These are phyloP conservation scores for Pyrgus malvae DNA, from an alignment of 2,888 invertebrate genomes.

Conservation along the genomic window DNA sequence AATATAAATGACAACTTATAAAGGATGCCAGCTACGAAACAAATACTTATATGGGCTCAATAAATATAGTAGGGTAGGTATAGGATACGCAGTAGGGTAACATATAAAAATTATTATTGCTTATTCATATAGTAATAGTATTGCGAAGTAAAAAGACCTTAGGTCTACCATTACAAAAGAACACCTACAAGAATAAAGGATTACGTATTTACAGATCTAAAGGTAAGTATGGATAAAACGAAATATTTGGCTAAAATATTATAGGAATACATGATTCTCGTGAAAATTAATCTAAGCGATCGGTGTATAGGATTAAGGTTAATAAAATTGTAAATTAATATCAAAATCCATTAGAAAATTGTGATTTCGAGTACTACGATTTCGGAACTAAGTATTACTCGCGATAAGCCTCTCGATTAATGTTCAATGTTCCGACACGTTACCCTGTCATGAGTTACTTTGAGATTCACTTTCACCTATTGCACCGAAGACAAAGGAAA, in stretches of 20 bases:
- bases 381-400: conserved; percentile 62
- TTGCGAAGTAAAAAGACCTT: conserved; percentile 68
- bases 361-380: conserved; percentile 75
- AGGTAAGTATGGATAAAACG: conserved; percentile 57
- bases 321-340: conserved; percentile 55
- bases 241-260: conserved; percentile 80
- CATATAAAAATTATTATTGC: conserved; percentile 75
- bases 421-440: conserved; percentile 59
- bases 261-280: conserved; percentile 67
- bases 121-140: conserved; percentile 51
- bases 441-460: conserved; percentile 73
- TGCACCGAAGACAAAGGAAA: neutral
- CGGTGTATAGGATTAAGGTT: conserved; percentile 49
- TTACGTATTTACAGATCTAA: conserved; percentile 68
- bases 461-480: conserved; percentile 56
- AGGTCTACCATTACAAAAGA: conserved; percentile 70
- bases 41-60: conserved; percentile 5
- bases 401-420: conserved; percentile 50
- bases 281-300: conserved; percentile 58
- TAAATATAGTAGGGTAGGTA: no score
- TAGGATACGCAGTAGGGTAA: conserved; percentile 38
- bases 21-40: neutral
- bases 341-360: conserved; percentile 54
- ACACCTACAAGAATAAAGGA: conserved; percentile 75
- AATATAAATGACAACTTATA: conserved; percentile 7